Base-by-base conservation (phyloP, 2,797 vertebrate genomes). In the Babyrousa celebensis region DNA sequence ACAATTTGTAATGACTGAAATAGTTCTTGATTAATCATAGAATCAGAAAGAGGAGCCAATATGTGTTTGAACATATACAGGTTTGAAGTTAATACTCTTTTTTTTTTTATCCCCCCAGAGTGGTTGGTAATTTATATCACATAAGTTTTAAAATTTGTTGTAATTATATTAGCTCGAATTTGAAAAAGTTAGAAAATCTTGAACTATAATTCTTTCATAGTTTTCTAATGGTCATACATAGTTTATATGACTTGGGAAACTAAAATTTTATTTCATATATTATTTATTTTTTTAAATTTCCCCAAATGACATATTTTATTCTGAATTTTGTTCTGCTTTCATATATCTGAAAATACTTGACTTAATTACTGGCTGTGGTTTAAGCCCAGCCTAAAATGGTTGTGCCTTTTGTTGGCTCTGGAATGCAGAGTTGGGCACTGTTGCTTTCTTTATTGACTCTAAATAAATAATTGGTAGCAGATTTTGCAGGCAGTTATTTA, bases 91-190 rank as follows among this genome's bases (percentile, higher is more conserved):
- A 48, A 48, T 48, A 48, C 43, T 48, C 43, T 48, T 48, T 10
- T 48, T 48, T 43, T 65, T 56, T 77, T 67, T 56, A 17, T 4
- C 1, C 43, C 29, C n/a, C 4, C 75, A 91, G 15, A 85, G 17
- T 43, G 27, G 17, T 7, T 95, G 52, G 36, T 89, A 77, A 40
- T 23, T 70, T 83, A 32, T 15, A 36, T 67, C 4, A 72, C 21
- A 3, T 40, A 90, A 78, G 11, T 80, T 95, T 86, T 40, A 91
- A 88, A 75, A 17, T 91, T n/a, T 85, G 20, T 60, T 65, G 52
- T 43, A 77, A 70, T 89, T 80, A n/a, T 89, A 52, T 80, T 94
- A 85, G 25, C 3, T 96, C 23, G 27, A 70, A 94, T 62, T 89
- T 86, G 48, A 82, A 89, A 96, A 67, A 83, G 36, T 48, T 21